Conservation (phyloP, 2,797 vertebrate genomes). For the Cottoperca gobio region DNA sequence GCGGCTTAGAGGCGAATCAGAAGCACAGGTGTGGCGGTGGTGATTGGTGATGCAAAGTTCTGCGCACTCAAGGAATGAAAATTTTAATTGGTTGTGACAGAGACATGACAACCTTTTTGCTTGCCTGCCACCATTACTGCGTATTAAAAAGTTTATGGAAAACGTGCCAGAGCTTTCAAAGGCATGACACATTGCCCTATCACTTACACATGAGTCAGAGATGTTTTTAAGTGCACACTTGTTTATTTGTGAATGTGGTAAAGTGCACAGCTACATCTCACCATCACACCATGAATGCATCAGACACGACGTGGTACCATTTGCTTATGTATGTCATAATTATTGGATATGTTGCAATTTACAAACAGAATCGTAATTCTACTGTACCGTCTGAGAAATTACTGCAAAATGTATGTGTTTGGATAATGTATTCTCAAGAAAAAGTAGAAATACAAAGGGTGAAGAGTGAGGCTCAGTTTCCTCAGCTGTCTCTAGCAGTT, state of each 20-base stretch:
- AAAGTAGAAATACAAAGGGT: slow-evolving; percentile 34
- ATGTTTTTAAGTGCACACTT: slow-evolving; percentile 3
- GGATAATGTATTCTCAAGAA: slow-evolving; percentile 32
- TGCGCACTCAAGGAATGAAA: slow-evolving; percentile 42
- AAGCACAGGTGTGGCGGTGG: slow-evolving; percentile 52
- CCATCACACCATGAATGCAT: background rate
- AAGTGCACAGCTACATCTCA: slow-evolving; percentile 21
- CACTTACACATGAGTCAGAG: slow-evolving; percentile 40
- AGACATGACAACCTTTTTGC: slow-evolving; percentile 56
- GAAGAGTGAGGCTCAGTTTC: slow-evolving; percentile 48
- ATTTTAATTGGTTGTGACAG: slow-evolving; percentile 71
- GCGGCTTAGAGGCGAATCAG: slow-evolving; percentile 46
- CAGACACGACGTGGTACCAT: background rate
- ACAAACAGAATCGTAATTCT: slow-evolving; percentile 21
- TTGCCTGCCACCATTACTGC: slow-evolving; percentile 52
- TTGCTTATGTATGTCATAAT: background rate
- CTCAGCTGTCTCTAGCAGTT: slow-evolving; percentile 69
- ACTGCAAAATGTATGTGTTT: slow-evolving; percentile 16
- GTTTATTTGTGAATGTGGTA: slow-evolving; percentile 16
- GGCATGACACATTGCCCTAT: slow-evolving; percentile 26
- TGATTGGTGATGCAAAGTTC: slow-evolving; percentile 45
- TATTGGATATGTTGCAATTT: slow-evolving; percentile 10
- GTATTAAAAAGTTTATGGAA: slow-evolving; percentile 46
- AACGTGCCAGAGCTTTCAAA: slow-evolving; percentile 42
- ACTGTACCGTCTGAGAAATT: slow-evolving; percentile 17